Conservation (phyloP, 2,797 vertebrate species). For the Malacoraja senta region DNA sequence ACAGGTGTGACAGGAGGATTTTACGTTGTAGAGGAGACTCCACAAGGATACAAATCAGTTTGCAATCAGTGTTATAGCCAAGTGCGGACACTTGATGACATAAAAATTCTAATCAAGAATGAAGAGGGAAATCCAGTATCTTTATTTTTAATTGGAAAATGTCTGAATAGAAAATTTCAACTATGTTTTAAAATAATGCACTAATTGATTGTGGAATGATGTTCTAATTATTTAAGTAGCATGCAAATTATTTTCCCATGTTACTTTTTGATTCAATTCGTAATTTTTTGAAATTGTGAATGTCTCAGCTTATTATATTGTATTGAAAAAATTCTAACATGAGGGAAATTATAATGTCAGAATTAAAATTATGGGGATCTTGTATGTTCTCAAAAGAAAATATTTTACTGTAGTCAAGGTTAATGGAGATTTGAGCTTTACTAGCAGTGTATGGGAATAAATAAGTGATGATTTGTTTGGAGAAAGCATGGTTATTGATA, state of each 20-base stretch:
- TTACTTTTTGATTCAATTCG: background rate
- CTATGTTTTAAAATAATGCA: background rate
- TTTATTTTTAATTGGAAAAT: background rate
- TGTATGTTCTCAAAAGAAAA: background rate
- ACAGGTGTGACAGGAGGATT: background rate
- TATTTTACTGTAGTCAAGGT: background rate
- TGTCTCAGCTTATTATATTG: background rate
- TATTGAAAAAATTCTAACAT: no score
- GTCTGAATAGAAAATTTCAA: no score
- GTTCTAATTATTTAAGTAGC: background rate
- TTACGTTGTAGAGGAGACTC: background rate
- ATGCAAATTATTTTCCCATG: background rate
- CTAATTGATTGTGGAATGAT: background rate
- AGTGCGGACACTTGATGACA: background rate
- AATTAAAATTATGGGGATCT: background rate
- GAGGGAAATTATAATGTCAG: background rate
- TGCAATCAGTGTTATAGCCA: background rate
- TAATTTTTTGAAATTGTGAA: conserved; percentile 2
- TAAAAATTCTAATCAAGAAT: background rate
- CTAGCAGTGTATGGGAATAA: background rate
- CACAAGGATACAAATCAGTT: background rate
- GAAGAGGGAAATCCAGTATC: background rate
- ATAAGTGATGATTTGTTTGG: background rate
- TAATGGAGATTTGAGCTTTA: background rate
- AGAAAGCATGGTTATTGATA: background rate